Base-by-base conservation (phyloP, 2,113 vertebrate genomes). In the Pampusana beccarii region DNA sequence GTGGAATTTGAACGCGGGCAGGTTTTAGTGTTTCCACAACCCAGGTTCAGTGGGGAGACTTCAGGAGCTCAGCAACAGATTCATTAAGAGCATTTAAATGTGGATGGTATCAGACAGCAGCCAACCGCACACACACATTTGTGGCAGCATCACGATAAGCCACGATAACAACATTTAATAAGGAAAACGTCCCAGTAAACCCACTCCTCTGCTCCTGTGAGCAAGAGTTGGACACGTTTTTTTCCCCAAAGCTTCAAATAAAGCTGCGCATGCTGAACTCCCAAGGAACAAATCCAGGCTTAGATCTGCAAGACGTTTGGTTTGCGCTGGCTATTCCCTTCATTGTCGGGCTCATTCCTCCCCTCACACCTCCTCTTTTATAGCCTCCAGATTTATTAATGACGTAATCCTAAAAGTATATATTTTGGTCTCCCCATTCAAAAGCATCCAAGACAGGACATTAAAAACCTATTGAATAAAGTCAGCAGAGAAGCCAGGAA, bases 351-450 rank as follows among this genome's bases (percentile, higher is more conserved):
- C 62, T 90, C 50, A 0, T 17, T 28, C 31, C 61, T 72, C 58
- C 70, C 53, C 81, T 90, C 65, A 3, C 57, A 36, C 23, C 46
- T 66, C 78, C 36, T 29, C 66, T 17, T 50, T 18, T 44, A 51
- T 1, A 38, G 34, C 24, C 75, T 92, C 86, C 31, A 69, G 80
- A 28, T 38, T 69, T 5, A 10, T n/a, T 20, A 58, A 42, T 80
- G 92, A 83, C 0, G 7, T 78, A 23, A 77, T 61, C 75, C 70
- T 73, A 9, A 5, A 56, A 50, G 13, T 4, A 6, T 26, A 10
- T 26, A 3, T 53, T 91, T 73, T 66, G 88, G 85, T 28, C 53
- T 80, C 85, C 73, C 79, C 94, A 73, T 94, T 83, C 88, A 60
- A 9, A 69, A 60, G 78, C 23, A 79, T 79, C 93, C 93, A 38